Evolutionary conservation across 2,797 vertebrate species (phyloP), one percentile per base, ranked within the genome.

Genomic region (Pyrocephalus nanus): DNA sequence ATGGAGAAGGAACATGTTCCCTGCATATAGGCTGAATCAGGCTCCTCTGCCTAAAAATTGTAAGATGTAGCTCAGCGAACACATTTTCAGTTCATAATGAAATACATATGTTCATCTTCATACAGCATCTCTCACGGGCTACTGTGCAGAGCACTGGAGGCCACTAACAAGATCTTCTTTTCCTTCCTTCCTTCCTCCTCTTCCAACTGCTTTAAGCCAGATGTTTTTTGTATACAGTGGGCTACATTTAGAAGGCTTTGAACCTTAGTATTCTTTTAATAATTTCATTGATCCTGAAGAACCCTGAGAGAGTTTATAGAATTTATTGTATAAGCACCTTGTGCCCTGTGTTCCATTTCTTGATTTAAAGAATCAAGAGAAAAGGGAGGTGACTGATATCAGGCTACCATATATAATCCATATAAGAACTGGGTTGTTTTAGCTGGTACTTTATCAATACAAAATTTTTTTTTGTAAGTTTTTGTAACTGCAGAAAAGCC

Each of bases 81-180:
- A 42, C 0, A 0, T 76, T 94, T 92, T 73, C 40, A 66, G 64
- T 67, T 79, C 40, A 6, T 90, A 79, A 89, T 94, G 73, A 95
- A 93, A 92, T 76, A 73, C 86, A 43, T 55, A 27, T 64, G 77
- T 90, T 95, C 88, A 67, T 93, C 74, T 86, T 88, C 50, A 18
- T 79, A 80, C 64, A 88, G 62, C 42, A 40, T 94, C 86, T 95
- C 76, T 90, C 66, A 72, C 78, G 74, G 62, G 55, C 90, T 95
- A 60, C 92, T 84, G 83, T 74, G 80, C 7, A 6, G 74, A 84
- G 66, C 80, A 53, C n/a, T 25, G 55, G 73, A 74, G 76, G 45
- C 84, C 40, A 47, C 74, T 84, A 70, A 40, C 12, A 72, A 62
- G 60, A 51, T 84, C 65, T 88, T 64, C 27, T 53, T 51, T 94